Base-by-base conservation (phyloP, 2,888 invertebrate genomes). In the Mesoligia furuncula region DNA sequence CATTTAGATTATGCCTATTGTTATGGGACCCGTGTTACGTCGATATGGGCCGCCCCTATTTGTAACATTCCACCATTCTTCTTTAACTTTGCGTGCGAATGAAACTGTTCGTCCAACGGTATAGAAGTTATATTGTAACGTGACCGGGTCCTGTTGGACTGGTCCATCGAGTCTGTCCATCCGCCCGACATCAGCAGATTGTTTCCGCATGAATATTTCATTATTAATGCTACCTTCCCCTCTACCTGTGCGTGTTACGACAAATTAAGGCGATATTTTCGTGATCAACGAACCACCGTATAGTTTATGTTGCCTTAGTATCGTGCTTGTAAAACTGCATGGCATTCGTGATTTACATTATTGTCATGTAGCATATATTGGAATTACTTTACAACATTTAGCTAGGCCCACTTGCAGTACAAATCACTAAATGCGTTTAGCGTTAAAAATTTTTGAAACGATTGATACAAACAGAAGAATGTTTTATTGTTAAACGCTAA, bases 1-100 rank as follows among this genome's bases (percentile, higher is more conserved):
- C 90, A 90, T 92, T 93, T 90, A 91, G 92, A 93, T 94, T 93
- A 94, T 93, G 92, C 93, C 92, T 92, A 93, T 93, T 93, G 93
- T 92, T 93, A 93, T 92, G 91, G 91, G 88, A 85, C 85, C 89
- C 90, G 87, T 87, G 90, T 92, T 89, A 85, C 89, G 77, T 85
- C 85, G 83, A 87, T 89, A 85, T 83, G 90, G 84, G 80, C 85
- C 80, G 75, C 85, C 89, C 89, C 90, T 90, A 90, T 92, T 91
- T 90, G 89, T 90, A 88, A 85, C 81, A 78, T 79, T 72, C 74
- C 42, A 42, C 31, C 77, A 51, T 36, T 45, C 64, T 78, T 68
- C 61, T 62, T 36, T 74, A 68, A 66, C 45, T 79, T 84, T 81
- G 73, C 77, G 78, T 74, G 70, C 42, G 69, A 83, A 87, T 85